phyloP scores from a whole-genome alignment of 2,113 vertebrate species.

The Microtus pennsylvanicus region DNA sequence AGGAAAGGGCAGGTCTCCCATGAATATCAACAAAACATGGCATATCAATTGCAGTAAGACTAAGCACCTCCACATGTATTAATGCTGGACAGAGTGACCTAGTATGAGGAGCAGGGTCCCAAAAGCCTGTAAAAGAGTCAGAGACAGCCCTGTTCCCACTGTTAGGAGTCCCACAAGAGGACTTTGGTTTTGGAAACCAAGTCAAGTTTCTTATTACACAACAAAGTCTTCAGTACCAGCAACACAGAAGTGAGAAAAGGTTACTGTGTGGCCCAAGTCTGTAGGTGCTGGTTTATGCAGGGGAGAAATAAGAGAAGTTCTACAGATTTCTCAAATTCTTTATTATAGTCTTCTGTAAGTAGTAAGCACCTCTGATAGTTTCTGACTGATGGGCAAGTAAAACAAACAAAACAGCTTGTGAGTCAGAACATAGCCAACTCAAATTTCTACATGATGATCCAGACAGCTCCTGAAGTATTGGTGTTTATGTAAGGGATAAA shows the following conservation, averaged over 20 bases:
- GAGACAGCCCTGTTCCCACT: not conserved
- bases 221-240: constrained; percentile 36
- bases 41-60: not conserved
- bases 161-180: not conserved
- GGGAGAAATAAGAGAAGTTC: not conserved
- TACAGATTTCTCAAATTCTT: not conserved
- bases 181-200: constrained; percentile 36
- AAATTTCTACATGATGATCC: not conserved
- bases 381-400: not conserved
- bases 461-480: constrained; percentile 31
- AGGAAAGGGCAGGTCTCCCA: not conserved
- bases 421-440: not conserved
- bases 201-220: constrained; percentile 18
- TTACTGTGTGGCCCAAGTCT: not conserved
- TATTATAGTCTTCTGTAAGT: constrained; percentile 5
- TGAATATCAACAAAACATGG: not conserved
- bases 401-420: not conserved
- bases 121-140: not conserved
- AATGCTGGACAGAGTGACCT: not conserved
- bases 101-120: not conserved
- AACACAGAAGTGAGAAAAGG: not conserved
- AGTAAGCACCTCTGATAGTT: constrained; percentile 25
- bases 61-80: not conserved
- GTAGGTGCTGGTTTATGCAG: not conserved
- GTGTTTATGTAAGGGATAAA: not conserved